phyloP scores from a whole-genome alignment of 2,888 invertebrate genomes.

The Agrypnus murinus region DNA sequence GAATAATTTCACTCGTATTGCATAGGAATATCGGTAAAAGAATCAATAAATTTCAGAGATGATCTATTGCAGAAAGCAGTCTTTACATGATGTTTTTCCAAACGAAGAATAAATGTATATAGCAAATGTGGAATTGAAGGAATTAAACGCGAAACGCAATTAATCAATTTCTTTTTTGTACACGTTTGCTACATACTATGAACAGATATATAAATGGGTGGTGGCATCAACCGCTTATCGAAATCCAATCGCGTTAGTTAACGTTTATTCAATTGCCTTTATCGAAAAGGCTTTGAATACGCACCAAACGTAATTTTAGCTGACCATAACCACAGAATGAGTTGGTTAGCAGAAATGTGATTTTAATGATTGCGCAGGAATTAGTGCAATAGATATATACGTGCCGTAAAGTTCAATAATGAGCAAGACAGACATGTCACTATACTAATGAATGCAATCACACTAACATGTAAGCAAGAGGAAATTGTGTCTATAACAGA shows the following conservation, averaged over 20 bases:
- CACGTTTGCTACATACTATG: too few relatives aligned
- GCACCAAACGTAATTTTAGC: slow-evolving; percentile 4
- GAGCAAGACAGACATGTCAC: slow-evolving; percentile 46
- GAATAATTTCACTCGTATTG: too few relatives aligned
- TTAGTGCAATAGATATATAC: slow-evolving; percentile 10
- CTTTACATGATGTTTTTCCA: too few relatives aligned
- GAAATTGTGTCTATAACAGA: slow-evolving; percentile 22
- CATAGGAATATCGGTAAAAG: too few relatives aligned
- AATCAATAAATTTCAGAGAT: too few relatives aligned
- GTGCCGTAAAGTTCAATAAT: slow-evolving; percentile 34
- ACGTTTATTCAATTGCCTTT: slow-evolving; percentile 17
- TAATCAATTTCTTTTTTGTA: too few relatives aligned
- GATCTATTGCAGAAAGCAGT: too few relatives aligned
- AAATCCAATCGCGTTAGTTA: slow-evolving; percentile 13
- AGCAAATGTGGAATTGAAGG: too few relatives aligned
- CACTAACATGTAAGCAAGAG: slow-evolving; percentile 33
- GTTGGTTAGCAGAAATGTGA: slow-evolving; percentile 27
- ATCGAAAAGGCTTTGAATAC: slow-evolving; percentile 16
- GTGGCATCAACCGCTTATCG: background rate
- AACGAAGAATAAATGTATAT: too few relatives aligned
- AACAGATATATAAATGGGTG: too few relatives aligned
- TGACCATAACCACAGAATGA: slow-evolving; percentile 12
- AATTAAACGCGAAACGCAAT: too few relatives aligned
- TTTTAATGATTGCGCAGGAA: slow-evolving; percentile 23
- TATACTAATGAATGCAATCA: slow-evolving; percentile 51